Conservation (phyloP, 2,888 invertebrate species). For the Pseudococcus jackbeardsleyi region DNA sequence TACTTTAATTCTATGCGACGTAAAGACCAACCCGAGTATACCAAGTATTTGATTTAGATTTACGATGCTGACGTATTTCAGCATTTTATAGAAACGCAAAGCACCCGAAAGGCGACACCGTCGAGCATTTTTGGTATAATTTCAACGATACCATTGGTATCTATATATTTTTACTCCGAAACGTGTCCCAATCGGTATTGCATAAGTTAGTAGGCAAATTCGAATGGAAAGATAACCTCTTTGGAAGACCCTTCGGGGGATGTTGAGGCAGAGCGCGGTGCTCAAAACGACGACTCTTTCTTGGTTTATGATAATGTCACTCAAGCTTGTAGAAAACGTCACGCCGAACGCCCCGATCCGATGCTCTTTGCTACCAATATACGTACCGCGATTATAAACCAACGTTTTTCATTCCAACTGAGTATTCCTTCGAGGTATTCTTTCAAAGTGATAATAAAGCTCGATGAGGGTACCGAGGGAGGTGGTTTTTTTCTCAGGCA, state of each 20-base stretch:
- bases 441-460: conserved; percentile 18
- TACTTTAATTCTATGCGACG: not conserved
- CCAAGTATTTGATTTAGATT: not conserved
- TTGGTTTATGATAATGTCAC: conserved; percentile 40
- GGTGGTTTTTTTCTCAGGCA: not conserved
- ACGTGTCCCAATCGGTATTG: conserved; percentile 15
- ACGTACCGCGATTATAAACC: not conserved
- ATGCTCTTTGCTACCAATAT: not conserved
- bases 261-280: not conserved
- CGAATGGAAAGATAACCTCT: conserved; percentile 21
- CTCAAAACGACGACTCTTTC: conserved; percentile 19
- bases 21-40: not conserved
- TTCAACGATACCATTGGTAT: not conserved
- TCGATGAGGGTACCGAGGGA: not conserved
- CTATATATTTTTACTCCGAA: not conserved
- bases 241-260: not conserved
- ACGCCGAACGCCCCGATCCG: not conserved
- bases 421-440: conserved; percentile 30
- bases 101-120: not conserved
- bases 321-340: conserved; percentile 18
- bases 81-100: not conserved
- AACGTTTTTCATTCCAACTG: not conserved
- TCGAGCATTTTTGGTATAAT: not conserved
- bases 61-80: not conserved
- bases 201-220: conserved; percentile 23